Base-by-base conservation (phyloP, 2,888 invertebrate species). In the Minunthozetes semirufus region DNA sequence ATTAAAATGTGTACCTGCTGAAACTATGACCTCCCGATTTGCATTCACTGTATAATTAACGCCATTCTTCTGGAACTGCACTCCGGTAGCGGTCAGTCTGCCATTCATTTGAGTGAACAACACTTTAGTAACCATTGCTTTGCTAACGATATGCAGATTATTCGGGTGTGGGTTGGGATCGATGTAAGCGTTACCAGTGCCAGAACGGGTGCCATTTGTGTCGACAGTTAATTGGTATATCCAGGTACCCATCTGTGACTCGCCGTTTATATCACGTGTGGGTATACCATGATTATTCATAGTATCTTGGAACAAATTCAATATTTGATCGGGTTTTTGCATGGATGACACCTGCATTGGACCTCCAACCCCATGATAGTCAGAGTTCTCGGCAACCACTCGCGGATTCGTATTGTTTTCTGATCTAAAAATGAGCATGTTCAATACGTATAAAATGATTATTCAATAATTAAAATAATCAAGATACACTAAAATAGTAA, bases 151-250 rank as follows among this genome's bases (percentile, higher is more conserved):
- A 71, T 74, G 74, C n/a, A 74, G 42, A 38, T 74, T 74, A n/a
- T 74, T 50, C 25, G 74, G 68, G 33, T 74, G 33, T 48, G 74
- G 74, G 29, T 74, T 74, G 1, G 74, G 74, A 22, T 74, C 74
- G 15, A 74, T 48, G 27, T n/a, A 74, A 2, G 74, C 46, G 33
- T 74, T 74, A 3, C 71, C 74, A 27, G 74, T 74, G 13, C 66
- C 63, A 33, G 42, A 70, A 1, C 74, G 19, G 27, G 25, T 74
- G 4, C 74, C 74, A 17, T 74, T 13, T 17, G 42, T 73, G 22
- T 68, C 46, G 5, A 70, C 70, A 8, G 74, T 74, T 11, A 74
- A 27, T 48, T 74, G 68, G 27, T 74, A 74, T 1, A 74, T 74
- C 74, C 66, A 68, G 66, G 74, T 74, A n/a, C 74, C 74, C 42